phyloP scores from a whole-genome alignment of 2,888 invertebrate species.

The Thymelicus acteon region DNA sequence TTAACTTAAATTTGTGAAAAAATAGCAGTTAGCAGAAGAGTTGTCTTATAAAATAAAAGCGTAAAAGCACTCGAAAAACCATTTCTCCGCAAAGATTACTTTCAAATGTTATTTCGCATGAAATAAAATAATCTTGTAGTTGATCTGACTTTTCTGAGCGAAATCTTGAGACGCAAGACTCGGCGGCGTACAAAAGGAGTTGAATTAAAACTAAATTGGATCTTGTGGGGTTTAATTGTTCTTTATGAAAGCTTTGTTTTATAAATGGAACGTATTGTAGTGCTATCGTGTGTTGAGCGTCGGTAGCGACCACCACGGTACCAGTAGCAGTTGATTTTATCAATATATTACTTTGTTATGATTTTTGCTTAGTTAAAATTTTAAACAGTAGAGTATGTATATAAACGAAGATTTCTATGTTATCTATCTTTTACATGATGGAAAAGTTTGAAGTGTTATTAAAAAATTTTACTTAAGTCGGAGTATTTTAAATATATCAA shows the following conservation, averaged over 20 bases:
- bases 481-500: too few species aligned
- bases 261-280: constrained; percentile 30
- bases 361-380: too few species aligned
- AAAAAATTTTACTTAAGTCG: too few species aligned
- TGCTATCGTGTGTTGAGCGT: constrained; percentile 22
- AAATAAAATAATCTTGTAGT: constrained; percentile 35
- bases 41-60: neutral
- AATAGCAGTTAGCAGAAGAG: neutral
- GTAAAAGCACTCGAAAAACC: constrained; percentile 4
- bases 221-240: constrained; percentile 43
- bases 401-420: too few species aligned
- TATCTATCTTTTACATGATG: too few species aligned
- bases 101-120: constrained; percentile 30
- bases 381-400: too few species aligned
- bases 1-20: neutral
- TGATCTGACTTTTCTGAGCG: constrained; percentile 30
- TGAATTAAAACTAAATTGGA: constrained; percentile 42
- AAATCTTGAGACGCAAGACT: constrained; percentile 30
- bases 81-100: constrained; percentile 21
- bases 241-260: constrained; percentile 40
- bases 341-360: too few species aligned
- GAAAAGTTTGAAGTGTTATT: too few species aligned
- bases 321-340: too few species aligned
- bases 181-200: constrained; percentile 41
- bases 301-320: neutral